These are phyloP conservation scores for Rutpela maculata DNA, from an alignment of 2,888 invertebrate genomes.

Conservation along the genomic window DNA sequence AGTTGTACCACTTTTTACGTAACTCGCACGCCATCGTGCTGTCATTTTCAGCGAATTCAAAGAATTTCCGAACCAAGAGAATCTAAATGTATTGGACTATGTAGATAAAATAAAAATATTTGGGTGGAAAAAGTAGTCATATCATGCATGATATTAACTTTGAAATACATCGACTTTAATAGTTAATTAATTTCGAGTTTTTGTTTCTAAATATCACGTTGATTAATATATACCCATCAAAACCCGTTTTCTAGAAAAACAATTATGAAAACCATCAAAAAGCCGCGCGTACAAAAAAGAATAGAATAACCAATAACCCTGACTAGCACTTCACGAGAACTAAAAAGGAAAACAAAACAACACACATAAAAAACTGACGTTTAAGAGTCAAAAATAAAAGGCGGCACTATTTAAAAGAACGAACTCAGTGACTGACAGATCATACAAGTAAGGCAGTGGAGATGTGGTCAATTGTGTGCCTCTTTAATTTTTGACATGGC, in stretches of 20 bases:
- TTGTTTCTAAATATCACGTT: conserved; percentile 35
- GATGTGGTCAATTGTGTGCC: conserved; percentile 53
- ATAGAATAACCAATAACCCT: conserved; percentile 60
- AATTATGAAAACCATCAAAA: conserved; percentile 42
- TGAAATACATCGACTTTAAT: conserved; percentile 29
- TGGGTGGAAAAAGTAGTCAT: neutral
- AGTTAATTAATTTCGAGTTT: conserved; percentile 35
- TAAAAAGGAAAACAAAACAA: conserved; percentile 50
- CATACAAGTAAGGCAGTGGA: conserved; percentile 11
- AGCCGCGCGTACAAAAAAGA: conserved; percentile 44
- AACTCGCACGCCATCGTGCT: too few species aligned
- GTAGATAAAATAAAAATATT: neutral
- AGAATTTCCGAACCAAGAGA: too few species aligned
- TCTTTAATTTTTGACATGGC: conserved; percentile 59
- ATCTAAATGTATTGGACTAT: too few species aligned
- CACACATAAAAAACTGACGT: conserved; percentile 59
- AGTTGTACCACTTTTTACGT: too few species aligned
- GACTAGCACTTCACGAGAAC: conserved; percentile 54
- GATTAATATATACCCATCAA: conserved; percentile 34
- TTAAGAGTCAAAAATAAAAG: conserved; percentile 57
- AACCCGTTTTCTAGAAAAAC: conserved; percentile 44
- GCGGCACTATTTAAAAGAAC: conserved; percentile 52
- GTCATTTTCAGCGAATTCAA: too few species aligned
- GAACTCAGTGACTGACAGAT: conserved; percentile 40
- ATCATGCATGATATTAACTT: conserved; percentile 31